Evolutionary conservation across 2,888 invertebrate species (phyloP).

Genomic region (Brassicogethes aeneus): DNA sequence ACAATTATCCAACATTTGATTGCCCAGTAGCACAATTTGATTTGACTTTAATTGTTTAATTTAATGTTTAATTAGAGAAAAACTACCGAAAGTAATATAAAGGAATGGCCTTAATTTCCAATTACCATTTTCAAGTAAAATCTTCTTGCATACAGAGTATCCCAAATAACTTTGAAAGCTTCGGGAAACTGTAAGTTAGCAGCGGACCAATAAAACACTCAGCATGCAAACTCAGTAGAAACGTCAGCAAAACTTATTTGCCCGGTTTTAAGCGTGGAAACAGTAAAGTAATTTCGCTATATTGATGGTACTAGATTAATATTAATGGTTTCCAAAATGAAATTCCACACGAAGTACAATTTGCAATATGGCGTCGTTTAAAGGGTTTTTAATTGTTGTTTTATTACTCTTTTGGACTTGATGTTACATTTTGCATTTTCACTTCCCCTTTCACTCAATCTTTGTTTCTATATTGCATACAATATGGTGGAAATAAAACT

Average conservation of each 20-base stretch:
- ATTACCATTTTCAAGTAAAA: slow-evolving; percentile 20
- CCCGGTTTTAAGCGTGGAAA: slow-evolving; percentile 15
- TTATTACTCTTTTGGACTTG: slow-evolving; percentile 19
- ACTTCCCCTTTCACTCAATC: slow-evolving; percentile 7
- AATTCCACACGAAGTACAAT: slow-evolving; percentile 36
- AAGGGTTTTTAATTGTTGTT: slow-evolving; percentile 33
- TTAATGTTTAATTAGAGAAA: not conserved
- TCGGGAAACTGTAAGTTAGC: slow-evolving; percentile 18
- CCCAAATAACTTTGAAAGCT: slow-evolving; percentile 26
- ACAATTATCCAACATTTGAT: too few species aligned
- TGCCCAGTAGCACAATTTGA: too few species aligned
- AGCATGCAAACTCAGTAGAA: slow-evolving; percentile 5
- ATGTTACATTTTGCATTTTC: slow-evolving; percentile 3
- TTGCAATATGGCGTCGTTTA: slow-evolving; percentile 30
- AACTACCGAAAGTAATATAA: slow-evolving; percentile 8
- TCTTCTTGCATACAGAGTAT: slow-evolving; percentile 25
- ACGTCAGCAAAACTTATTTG: not conserved
- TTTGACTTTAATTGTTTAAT: not conserved
- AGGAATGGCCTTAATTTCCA: slow-evolving; percentile 15
- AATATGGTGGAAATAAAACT: slow-evolving; percentile 9
- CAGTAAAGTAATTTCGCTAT: slow-evolving; percentile 35
- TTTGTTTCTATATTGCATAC: not conserved
- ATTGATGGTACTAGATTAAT: slow-evolving; percentile 40
- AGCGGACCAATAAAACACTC: slow-evolving; percentile 5
- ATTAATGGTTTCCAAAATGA: slow-evolving; percentile 39